Conservation (phyloP, 2,113 vertebrate genomes). For the Pantherophis guttatus region DNA sequence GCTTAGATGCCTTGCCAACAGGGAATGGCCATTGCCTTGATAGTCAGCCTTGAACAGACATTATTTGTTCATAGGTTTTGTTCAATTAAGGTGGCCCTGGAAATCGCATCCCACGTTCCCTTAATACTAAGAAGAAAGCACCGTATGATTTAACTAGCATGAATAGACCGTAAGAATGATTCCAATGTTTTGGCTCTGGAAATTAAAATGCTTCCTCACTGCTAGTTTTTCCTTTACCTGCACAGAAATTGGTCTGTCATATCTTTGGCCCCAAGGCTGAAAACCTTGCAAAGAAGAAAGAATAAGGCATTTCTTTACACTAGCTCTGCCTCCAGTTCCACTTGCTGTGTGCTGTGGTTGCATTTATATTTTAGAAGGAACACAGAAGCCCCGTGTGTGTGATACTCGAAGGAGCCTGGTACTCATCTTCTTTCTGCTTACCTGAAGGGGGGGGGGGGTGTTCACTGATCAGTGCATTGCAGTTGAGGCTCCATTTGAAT, state of each 20-base stretch:
- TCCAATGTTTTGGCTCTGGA: neutral
- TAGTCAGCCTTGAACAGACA: slow-evolving; percentile 19
- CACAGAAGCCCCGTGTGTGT: neutral
- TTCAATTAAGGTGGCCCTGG: slow-evolving; percentile 30
- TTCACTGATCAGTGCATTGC: neutral
- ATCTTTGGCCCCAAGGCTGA: neutral
- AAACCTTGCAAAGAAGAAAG: neutral
- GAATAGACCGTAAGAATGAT: neutral
- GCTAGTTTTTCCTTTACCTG: neutral
- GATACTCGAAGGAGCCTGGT: neutral
- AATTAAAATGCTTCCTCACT: neutral
- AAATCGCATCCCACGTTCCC: neutral
- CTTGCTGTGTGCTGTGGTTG: neutral
- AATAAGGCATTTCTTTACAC: neutral
- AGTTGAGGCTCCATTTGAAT: neutral
- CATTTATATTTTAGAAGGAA: neutral
- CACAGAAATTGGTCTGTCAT: neutral
- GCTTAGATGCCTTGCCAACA: slow-evolving; percentile 27
- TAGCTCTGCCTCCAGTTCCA: neutral
- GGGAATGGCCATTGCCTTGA: slow-evolving; percentile 29
- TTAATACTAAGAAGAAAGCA: neutral
- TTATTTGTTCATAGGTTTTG: neutral
- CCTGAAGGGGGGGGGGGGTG: neutral
- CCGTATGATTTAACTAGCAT: neutral
- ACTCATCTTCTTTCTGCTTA: neutral